Conservation (phyloP, 2,113 vertebrate species). For the Chelonoidis abingdonii region DNA sequence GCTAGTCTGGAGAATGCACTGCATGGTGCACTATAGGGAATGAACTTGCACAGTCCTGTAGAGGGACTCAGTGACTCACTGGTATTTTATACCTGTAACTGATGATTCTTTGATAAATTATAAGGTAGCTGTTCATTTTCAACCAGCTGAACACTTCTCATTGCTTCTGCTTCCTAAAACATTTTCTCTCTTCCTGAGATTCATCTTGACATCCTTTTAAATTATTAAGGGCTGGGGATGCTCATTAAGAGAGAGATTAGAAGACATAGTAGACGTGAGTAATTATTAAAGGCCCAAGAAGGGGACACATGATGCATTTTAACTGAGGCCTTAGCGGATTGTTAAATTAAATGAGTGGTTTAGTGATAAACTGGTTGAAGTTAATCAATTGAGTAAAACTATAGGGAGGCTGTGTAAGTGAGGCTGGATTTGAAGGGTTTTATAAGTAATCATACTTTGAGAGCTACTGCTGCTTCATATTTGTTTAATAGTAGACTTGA, state of each 20-base stretch:
- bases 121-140: conserved; percentile 35
- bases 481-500: conserved; percentile 68
- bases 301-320: conserved; percentile 62
- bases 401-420: conserved; percentile 48
- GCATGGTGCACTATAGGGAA: background rate
- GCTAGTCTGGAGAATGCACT: background rate
- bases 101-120: background rate
- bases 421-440: conserved; percentile 62
- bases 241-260: conserved; percentile 73
- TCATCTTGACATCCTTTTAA: conserved; percentile 70
- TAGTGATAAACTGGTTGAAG: conserved; percentile 67
- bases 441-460: conserved; percentile 57
- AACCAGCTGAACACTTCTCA: conserved; percentile 37
- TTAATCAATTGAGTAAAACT: conserved; percentile 71
- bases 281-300: conserved; percentile 72
- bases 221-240: conserved; percentile 60
- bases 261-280: conserved; percentile 53
- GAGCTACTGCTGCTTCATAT: conserved; percentile 39
- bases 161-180: conserved; percentile 52
- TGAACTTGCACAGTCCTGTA: background rate
- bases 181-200: conserved; percentile 48
- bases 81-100: background rate
- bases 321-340: conserved; percentile 69
- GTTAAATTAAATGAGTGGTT: conserved; percentile 74
- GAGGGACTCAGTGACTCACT: background rate